Base-by-base conservation (phyloP, 2,888 invertebrate genomes). In the Eumacrocentrus americanus region DNA sequence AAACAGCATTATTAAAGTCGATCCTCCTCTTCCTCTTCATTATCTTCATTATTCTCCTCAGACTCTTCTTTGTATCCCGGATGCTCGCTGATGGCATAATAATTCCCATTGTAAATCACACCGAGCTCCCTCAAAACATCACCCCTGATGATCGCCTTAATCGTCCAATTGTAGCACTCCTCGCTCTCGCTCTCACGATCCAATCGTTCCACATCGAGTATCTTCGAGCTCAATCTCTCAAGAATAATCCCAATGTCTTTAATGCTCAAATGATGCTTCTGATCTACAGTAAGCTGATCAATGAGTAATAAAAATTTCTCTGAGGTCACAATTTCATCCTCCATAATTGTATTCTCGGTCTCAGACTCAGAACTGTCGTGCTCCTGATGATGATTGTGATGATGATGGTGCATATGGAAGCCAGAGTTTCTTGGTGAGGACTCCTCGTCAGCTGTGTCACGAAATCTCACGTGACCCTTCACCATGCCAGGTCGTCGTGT, bases 141-240 rank as follows among this genome's bases (percentile, higher is more conserved):
- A 54, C 95, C 95, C 64, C 94, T 86, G 79, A 95, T 95, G 72
- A 94, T 92, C 74, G 95, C 95, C 83, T 94, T 95, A 84, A 95
- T 95, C 82, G 95, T 95, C 95, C 95, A 95, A 83, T 95, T 94
- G 86, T 94, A 94, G 81, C 94, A 94, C 82, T 95, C 94, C 82
- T 93, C 93, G 81, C 92, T 92, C 82, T 95, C 95, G 72, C 91
- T 91, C 81, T 95, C 95, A 61, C 95, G 87, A 81, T 95, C 94
- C 71, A 95, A 84, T 70, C 94, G 87, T 83, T 95, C 95, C 71
- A 95, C 95, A 83, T 95, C 95, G 67, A 95, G 86, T 73, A 95
- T 95, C 83, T 95, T 95, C 63, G 94, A 94, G 82, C 90, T 94
- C 74, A 95, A 88, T 73, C 95, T 86, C 82, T 95, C 95, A 73